Conservation (phyloP, 2,888 invertebrate species). For the Pelosia muscerda region DNA sequence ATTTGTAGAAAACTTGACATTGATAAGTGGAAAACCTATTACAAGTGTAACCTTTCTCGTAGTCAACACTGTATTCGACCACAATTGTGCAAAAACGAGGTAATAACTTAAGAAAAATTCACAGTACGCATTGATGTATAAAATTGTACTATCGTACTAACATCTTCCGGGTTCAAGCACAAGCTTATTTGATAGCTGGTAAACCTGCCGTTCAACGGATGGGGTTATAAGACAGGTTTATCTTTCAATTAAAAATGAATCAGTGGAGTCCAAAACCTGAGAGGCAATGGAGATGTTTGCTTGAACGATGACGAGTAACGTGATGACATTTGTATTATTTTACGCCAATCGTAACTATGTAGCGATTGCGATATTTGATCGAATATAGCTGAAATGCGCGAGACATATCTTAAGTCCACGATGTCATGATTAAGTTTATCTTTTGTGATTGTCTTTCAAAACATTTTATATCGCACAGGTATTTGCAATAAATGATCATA, state of each 20-base stretch:
- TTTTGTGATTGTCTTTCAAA: too few relatives aligned
- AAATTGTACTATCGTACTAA: too few relatives aligned
- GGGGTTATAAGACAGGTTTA: too few relatives aligned
- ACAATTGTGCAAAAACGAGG: not conserved
- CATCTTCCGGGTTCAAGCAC: not conserved
- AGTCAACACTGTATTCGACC: not conserved
- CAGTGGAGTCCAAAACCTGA: not conserved
- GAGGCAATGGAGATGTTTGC: not conserved
- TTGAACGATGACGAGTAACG: not conserved
- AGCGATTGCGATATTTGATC: too few relatives aligned
- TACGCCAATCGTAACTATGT: too few relatives aligned
- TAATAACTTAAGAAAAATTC: not conserved
- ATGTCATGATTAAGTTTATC: not conserved
- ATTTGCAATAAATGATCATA: slow-evolving; percentile 47
- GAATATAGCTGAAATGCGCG: not conserved
- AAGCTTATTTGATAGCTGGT: not conserved
- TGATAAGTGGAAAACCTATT: not conserved
- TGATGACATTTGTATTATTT: too few relatives aligned
- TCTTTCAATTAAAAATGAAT: not conserved
- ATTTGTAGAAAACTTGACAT: not conserved
- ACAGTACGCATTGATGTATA: not conserved
- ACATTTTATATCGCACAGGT: slow-evolving; percentile 33
- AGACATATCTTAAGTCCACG: not conserved
- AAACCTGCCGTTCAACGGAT: not conserved
- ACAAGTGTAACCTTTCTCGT: not conserved